Conservation (phyloP, 1,140 invertebrate species). For the Conus betulinus region DNA sequence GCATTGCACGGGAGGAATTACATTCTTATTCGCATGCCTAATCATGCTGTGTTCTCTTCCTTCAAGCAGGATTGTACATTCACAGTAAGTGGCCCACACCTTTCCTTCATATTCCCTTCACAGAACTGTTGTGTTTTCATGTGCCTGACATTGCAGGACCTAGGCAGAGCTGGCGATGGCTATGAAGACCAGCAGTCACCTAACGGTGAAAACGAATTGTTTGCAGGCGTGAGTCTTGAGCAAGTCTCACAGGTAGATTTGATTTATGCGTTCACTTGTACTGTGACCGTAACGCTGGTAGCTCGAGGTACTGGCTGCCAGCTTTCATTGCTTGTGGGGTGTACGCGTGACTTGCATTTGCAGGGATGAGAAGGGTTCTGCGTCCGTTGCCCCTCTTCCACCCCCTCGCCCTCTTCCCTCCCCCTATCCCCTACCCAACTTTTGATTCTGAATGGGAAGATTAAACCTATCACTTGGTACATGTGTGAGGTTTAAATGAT, state of each 20-base stretch:
- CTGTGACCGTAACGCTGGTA: neutral
- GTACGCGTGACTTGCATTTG: neutral
- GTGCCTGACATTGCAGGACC: conserved; percentile 50
- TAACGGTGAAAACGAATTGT: conserved; percentile 79
- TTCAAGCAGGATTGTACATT: no score
- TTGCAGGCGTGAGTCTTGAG: conserved; percentile 79
- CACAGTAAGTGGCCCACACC: neutral
- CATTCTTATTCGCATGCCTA: neutral
- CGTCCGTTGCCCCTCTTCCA: neutral
- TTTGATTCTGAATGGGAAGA: no score
- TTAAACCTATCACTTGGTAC: no score
- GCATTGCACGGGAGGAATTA: no score
- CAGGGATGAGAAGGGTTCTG: neutral
- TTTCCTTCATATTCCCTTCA: neutral
- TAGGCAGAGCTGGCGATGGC: conserved; percentile 59
- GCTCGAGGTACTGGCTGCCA: neutral
- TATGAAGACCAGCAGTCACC: conserved; percentile 69
- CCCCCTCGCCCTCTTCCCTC: neutral
- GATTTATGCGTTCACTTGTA: neutral
- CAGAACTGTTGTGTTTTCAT: neutral
- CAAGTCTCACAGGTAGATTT: conserved; percentile 72
- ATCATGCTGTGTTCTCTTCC: no score
- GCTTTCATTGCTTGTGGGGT: neutral
- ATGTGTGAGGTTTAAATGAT: no score
- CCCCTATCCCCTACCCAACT: neutral